Evolutionary conservation across 2,888 invertebrate species (phyloP).

Genomic region (Drosophila formosana): DNA sequence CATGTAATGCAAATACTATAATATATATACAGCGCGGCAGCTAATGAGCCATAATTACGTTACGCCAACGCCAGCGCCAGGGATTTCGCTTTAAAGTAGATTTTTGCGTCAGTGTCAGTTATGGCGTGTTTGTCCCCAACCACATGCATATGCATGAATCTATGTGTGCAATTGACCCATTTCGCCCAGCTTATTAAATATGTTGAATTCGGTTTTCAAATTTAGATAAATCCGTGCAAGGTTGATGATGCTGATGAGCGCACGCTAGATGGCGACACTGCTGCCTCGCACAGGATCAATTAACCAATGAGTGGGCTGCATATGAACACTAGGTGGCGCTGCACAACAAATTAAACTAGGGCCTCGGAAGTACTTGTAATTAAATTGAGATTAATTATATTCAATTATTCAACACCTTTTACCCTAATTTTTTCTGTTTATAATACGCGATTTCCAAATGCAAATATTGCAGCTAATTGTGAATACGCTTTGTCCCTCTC

Average conservation of each 20-base stretch:
- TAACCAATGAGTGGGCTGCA: background rate
- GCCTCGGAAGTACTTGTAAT: too few species aligned
- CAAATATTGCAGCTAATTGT: too few species aligned
- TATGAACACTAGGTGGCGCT: background rate
- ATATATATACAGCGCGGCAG: constrained; percentile 18
- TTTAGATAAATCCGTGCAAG: background rate
- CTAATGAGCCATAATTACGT: constrained; percentile 48
- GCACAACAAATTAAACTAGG: too few species aligned
- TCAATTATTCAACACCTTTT: too few species aligned
- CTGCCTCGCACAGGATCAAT: background rate
- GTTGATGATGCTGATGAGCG: background rate
- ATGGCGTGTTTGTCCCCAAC: background rate
- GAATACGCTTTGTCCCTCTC: background rate
- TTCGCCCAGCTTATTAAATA: background rate
- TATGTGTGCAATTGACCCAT: background rate
- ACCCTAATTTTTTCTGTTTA: too few species aligned
- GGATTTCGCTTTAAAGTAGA: constrained; percentile 36
- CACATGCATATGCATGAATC: background rate
- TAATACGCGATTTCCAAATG: too few species aligned
- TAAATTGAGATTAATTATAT: too few species aligned
- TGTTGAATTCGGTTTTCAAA: background rate
- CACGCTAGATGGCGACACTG: background rate
- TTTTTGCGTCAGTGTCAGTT: constrained; percentile 40
- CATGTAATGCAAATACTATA: constrained; percentile 26
- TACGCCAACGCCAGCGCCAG: constrained; percentile 18